Evolutionary conservation across 1,140 invertebrate genomes (phyloP), one percentile per base, ranked within the genome.

Genomic region (Choristoneura fumiferana): DNA sequence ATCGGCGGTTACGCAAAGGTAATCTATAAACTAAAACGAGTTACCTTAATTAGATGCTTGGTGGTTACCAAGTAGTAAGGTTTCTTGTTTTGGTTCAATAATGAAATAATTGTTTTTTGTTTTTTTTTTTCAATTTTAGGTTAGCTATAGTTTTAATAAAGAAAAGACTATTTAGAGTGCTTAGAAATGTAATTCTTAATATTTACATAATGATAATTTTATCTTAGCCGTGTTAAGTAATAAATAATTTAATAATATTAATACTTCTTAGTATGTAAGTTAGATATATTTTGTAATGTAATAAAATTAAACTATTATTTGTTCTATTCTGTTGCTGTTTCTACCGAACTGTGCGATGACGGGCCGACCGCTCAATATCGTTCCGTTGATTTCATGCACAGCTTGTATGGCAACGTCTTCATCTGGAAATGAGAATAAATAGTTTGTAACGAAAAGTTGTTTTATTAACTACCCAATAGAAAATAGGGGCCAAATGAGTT

Each of bases 331-430:
- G 58, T 78, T 85, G 49, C 67, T 81, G 65, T 78, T 78, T 36
- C 80, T 65, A 9, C 78, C 85, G 29, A 88, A 88, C 56, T 84
- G 69, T 0, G 73, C 81, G 0, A 88, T 78, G 14, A 88, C 69
- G 0, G 85, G 85, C 15, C 64, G 71, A 4, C 85, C 85, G n/a
- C 66, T 73, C 29, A 88, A 37, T 15, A 88, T 84, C 0, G 85
- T 88, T 4, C 85, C 85, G 53, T 88, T 84, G 0, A 84, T 64
- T 57, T 86, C 83, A 5, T 82, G 76, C 53, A 86, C 52, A 8
- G 85, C 83, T 59, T 81, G 75, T 57, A 85, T 84, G 8, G 81
- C 81, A 49, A 83, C 29, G 29, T 84, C 66, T 62, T 81, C 78
- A 62, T 57, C 85, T 88, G 76, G 14, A 64, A 69, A 57, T 37